Evolutionary conservation across 1,140 invertebrate genomes (phyloP).

Genomic region (Ooceraea biroi): DNA sequence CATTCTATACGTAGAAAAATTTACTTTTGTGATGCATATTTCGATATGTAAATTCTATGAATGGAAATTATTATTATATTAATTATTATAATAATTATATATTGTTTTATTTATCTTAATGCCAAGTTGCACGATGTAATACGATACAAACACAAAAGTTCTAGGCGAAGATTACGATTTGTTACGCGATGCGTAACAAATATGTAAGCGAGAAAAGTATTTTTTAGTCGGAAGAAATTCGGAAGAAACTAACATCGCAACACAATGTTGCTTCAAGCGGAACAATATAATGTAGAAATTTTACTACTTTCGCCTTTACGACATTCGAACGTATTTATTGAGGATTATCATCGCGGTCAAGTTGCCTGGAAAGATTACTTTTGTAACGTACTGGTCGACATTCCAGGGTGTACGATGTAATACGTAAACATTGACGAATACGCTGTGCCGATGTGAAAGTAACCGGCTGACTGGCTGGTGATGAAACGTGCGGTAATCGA

Average conservation of each 20-base stretch:
- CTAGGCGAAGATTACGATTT: background rate
- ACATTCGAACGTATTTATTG: background rate
- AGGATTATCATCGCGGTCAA: background rate
- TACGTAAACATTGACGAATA: constrained; percentile 64
- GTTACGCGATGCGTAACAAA: background rate
- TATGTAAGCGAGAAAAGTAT: background rate
- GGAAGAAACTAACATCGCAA: too few species aligned
- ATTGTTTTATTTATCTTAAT: too few species aligned
- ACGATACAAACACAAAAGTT: background rate
- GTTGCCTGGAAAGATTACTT: background rate
- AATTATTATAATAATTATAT: too few species aligned
- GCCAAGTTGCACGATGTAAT: background rate
- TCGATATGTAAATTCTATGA: too few species aligned
- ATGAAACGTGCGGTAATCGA: constrained; percentile 72
- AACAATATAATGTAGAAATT: too few species aligned
- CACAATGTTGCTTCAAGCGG: too few species aligned
- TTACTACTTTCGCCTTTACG: too few species aligned
- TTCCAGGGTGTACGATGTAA: constrained; percentile 69
- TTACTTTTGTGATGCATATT: too few species aligned
- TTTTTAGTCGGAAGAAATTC: background rate
- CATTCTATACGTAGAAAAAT: too few species aligned
- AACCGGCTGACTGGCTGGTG: constrained; percentile 53
- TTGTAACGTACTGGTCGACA: constrained; percentile 65
- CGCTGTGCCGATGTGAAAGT: constrained; percentile 73
- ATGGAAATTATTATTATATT: too few species aligned